A percentile compares a stretch with the other conserved stretches of the same genome.
Evolutionary conservation across 2,888 invertebrate species (phyloP).

Genomic region (Volucella inanis): DNA sequence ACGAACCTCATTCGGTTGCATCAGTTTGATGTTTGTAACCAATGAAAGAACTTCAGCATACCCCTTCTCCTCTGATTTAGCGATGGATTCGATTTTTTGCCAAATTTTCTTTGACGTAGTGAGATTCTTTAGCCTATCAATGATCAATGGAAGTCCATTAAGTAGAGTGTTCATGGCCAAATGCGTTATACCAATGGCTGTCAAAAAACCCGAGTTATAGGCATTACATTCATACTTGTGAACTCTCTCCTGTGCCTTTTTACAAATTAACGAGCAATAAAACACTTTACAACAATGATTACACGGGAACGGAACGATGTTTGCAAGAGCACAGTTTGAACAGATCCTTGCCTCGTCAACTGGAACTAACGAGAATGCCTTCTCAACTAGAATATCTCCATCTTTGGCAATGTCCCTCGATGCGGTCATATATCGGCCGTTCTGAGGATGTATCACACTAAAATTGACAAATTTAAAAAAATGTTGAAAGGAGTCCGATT

Average conservation of each 20-base stretch:
- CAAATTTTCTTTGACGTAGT: conserved; percentile 75
- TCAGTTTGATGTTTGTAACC: conserved; percentile 89
- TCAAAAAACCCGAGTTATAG: conserved; percentile 86
- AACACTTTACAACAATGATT: conserved; percentile 86
- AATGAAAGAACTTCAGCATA: conserved; percentile 77
- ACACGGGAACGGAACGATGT: conserved; percentile 88
- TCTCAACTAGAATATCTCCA: conserved; percentile 90
- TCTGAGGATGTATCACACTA: conserved; percentile 33
- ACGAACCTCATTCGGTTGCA: conserved; percentile 86
- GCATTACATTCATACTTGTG: conserved; percentile 90
- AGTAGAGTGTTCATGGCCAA: conserved; percentile 89
- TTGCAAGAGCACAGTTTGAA: conserved; percentile 88
- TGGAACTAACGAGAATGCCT: conserved; percentile 90
- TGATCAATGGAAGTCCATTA: conserved; percentile 82
- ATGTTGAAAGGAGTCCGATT: background rate
- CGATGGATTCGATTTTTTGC: conserved; percentile 79
- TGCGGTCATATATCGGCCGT: conserved; percentile 83
- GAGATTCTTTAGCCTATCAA: conserved; percentile 82
- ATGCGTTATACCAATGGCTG: conserved; percentile 90
- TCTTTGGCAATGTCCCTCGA: conserved; percentile 85
- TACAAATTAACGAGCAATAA: conserved; percentile 88
- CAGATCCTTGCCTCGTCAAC: conserved; percentile 85
- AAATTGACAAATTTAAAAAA: background rate
- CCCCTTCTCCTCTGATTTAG: conserved; percentile 59
- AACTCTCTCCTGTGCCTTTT: conserved; percentile 84